Base-by-base conservation (phyloP, 1,140 invertebrate genomes). In the Hylaeus anthracinus region DNA sequence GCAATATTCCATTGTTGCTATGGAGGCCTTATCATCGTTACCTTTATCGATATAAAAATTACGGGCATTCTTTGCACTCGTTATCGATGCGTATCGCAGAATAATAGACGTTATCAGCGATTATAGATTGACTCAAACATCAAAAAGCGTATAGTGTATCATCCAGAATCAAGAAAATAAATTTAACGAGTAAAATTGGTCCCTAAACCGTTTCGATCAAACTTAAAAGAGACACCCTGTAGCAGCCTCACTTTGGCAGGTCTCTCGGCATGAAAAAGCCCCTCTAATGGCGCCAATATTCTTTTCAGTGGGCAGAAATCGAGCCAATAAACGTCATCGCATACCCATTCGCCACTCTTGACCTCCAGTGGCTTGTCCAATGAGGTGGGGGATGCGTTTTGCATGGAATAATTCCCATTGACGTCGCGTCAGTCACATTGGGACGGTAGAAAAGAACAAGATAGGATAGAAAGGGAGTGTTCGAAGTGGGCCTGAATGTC, bases 401-500 rank as follows among this genome's bases (percentile, higher is more conserved):
- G 69, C 56, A 71, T 56, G 10, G 41, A 14, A 26, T 9, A 45
- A 63, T 63, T 73, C 43, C 60, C 39, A 73, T 39, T 63, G 43
- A 63, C 56, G 45, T 14, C 5, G 55, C 8, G 51, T 56, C 14
- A 3, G 15, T 56, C 55, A 5, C 51, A 5, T 45, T 45, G 43
- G 51, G 48, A 3, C 3, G 26, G 61, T 26, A 51, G 10, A 63
- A 15, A 74, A 48, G 10, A 9, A 51, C 51, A 51, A 9, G 10
- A 51, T 10, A 51, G 10, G 51, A 51, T 2, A 51, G 51, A 51
- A 9, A 9, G 51, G 51, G 55, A 58, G 55, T 26, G 84, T 78
- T 81, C 78, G 79, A 74, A 79, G 82, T 81, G 79, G 81, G 83
- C 86, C 87, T 88, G 84, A 88, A 86, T 86, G 85, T 87, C 85